These are phyloP conservation scores for Ptychodera flava DNA, from an alignment of 35 echinoderm and acorn worm genomes.

Conservation along the genomic window DNA sequence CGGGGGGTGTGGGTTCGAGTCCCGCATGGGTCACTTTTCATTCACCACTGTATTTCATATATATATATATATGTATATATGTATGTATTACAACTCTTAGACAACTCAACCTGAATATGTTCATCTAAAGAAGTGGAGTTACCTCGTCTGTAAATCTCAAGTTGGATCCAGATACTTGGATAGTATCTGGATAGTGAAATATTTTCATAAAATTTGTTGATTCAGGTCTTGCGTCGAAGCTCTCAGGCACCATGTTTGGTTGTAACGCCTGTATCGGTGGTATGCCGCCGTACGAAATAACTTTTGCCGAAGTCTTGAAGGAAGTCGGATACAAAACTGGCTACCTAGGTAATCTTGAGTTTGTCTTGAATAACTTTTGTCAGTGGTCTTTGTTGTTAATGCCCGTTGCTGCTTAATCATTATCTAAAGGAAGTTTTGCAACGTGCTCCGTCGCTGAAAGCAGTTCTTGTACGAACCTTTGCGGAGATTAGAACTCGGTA, in stretches of 20 bases:
- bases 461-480: no score
- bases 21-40: background rate
- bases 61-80: background rate
- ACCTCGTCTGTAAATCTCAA: background rate
- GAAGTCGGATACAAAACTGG: background rate
- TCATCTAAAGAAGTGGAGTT: background rate
- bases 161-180: background rate
- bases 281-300: constrained; percentile 12
- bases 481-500: no score
- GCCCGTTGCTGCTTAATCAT: no score
- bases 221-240: background rate
- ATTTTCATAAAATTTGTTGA: background rate
- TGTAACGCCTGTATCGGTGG: background rate
- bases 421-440: no score
- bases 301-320: background rate
- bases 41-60: background rate
- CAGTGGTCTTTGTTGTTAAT: no score
- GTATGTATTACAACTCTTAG: no score
- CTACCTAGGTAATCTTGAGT: constrained; percentile 5
- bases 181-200: no score
- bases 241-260: background rate
- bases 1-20: no score
- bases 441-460: no score
- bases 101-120: background rate
- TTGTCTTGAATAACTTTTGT: background rate